phyloP scores from a whole-genome alignment of 64 coral and sea anemone genomes.

The Montipora efflorescens region DNA sequence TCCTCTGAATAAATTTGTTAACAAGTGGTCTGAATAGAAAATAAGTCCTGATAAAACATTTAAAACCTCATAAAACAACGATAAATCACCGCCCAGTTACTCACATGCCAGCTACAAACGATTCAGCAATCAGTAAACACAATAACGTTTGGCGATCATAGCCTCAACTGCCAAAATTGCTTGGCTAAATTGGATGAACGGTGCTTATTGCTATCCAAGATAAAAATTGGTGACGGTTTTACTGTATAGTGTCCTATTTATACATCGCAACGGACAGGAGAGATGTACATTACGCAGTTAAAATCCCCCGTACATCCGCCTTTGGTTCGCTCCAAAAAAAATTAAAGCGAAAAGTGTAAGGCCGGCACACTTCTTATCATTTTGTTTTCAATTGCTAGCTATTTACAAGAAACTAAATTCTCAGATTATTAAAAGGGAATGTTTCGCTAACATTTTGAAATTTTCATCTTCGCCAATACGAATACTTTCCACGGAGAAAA shows the following conservation, averaged over 20 bases:
- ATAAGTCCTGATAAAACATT: constrained; percentile 18
- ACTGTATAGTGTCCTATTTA: not conserved
- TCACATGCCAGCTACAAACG: not conserved
- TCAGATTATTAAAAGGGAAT: not conserved
- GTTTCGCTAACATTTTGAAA: not conserved
- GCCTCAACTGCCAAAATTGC: not conserved
- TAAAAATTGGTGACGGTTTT: constrained; percentile 40
- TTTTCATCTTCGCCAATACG: not conserved
- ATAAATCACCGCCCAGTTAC: constrained; percentile 4
- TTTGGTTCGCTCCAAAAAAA: not conserved
- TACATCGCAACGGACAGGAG: too few relatives aligned
- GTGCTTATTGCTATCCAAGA: not conserved
- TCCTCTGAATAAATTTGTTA: not conserved
- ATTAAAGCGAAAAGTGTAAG: not conserved
- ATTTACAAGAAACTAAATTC: constrained; percentile 22
- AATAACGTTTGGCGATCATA: not conserved
- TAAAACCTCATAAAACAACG: constrained; percentile 18
- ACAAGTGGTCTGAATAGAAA: constrained; percentile 32
- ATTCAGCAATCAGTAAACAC: not conserved
- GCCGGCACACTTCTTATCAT: not conserved
- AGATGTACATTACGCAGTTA: not conserved
- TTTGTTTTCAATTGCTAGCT: not conserved
- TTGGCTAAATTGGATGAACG: not conserved
- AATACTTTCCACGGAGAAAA: not conserved
- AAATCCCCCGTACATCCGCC: not conserved